These are phyloP conservation scores for Desmodus rotundus DNA, from an alignment of 2,113 vertebrate genomes.

Conservation along the genomic window DNA sequence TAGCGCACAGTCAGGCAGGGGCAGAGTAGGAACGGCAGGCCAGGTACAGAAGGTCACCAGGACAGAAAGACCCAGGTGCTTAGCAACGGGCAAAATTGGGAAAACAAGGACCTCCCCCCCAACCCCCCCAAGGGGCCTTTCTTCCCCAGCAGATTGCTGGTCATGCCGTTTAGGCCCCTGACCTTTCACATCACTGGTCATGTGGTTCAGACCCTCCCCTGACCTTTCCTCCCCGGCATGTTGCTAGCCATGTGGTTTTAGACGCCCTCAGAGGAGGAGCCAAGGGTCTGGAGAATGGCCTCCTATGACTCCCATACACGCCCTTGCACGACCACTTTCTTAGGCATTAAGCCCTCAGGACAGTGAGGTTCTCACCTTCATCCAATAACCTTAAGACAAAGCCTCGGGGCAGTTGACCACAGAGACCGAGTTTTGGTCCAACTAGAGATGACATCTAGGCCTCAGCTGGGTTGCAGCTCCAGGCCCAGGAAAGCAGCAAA, in stretches of 20 bases:
- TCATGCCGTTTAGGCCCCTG: not conserved
- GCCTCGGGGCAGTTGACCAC: not conserved
- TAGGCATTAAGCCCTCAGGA: not conserved
- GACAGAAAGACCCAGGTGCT: not conserved
- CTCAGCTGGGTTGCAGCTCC: not conserved
- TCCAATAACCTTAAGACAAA: not conserved
- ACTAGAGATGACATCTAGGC: not conserved
- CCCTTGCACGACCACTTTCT: not conserved
- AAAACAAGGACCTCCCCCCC: not conserved
- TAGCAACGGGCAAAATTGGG: not conserved
- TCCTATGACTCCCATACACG: not conserved
- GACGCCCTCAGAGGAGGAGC: not conserved
- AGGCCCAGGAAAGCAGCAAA: not conserved
- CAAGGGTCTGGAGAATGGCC: not conserved
- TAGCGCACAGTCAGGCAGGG: not conserved
- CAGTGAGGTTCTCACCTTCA: not conserved
- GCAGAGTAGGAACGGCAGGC: not conserved
- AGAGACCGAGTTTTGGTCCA: not conserved
- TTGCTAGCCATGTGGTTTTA: not conserved
- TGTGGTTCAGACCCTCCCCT: not conserved
- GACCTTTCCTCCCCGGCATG: not conserved
- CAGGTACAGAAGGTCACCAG: not conserved
- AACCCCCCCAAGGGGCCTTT: not conserved
- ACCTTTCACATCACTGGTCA: not conserved
- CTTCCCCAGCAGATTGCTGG: not conserved